Conservation (phyloP, 2,888 invertebrate species). For the Loripinus fragilis region DNA sequence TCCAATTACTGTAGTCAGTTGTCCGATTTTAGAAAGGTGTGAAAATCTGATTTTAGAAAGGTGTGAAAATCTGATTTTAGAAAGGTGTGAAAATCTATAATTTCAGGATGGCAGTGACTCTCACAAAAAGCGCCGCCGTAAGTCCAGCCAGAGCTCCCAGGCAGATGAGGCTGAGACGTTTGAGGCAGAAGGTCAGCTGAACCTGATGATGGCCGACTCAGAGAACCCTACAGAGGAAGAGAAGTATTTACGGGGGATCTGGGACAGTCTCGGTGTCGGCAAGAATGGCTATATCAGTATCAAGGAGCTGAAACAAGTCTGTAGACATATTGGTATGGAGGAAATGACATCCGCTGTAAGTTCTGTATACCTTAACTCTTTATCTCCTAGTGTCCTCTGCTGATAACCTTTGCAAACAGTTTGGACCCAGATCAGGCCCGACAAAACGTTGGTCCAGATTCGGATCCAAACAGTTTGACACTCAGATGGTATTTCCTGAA, state of each 20-base stretch:
- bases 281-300: constrained; percentile 87
- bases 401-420: too few species aligned
- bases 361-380: too few species aligned
- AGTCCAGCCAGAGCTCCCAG: constrained; percentile 35
- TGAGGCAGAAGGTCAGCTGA: constrained; percentile 77
- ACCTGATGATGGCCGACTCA: constrained; percentile 66
- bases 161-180: constrained; percentile 68
- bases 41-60: too few species aligned
- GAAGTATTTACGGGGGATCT: constrained; percentile 87
- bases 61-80: too few species aligned
- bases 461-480: too few species aligned
- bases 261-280: constrained; percentile 87
- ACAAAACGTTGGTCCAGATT: too few species aligned
- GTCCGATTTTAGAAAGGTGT: too few species aligned
- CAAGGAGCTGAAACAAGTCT: constrained; percentile 87
- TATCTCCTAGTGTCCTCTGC: too few species aligned
- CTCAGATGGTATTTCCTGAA: too few species aligned
- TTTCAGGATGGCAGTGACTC: constrained; percentile 51
- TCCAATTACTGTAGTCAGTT: too few species aligned
- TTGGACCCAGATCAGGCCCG: too few species aligned
- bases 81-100: background rate
- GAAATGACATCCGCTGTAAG: constrained; percentile 83
- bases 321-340: constrained; percentile 88
- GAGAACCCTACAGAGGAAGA: constrained; percentile 78
- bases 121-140: constrained; percentile 43